Percentiles rank a stretch among this genome's conserved stretches.
Conservation (phyloP, 2,113 vertebrate species). For the Symphodus melops region DNA sequence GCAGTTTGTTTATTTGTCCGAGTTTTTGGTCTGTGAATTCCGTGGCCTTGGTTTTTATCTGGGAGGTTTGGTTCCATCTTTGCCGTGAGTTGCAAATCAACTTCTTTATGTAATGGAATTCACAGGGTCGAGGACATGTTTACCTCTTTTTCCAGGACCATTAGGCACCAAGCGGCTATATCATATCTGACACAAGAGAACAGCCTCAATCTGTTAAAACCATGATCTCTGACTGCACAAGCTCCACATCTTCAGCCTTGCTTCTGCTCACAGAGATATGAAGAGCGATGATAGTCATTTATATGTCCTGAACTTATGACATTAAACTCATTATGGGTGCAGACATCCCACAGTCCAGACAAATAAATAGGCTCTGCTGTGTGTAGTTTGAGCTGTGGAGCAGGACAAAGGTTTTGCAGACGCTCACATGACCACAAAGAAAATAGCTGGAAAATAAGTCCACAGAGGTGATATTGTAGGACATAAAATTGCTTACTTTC, state of each 20-base stretch:
- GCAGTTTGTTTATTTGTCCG: slow-evolving; percentile 57
- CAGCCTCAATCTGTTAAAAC: slow-evolving; percentile 78
- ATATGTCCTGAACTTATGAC: slow-evolving; percentile 66
- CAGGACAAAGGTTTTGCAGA: slow-evolving; percentile 42
- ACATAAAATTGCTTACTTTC: not conserved
- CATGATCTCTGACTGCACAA: slow-evolving; percentile 73
- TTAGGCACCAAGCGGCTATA: slow-evolving; percentile 78
- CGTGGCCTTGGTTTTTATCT: slow-evolving; percentile 55
- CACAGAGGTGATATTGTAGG: slow-evolving; percentile 13
- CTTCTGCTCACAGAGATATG: slow-evolving; percentile 55
- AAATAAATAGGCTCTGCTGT: slow-evolving; percentile 65
- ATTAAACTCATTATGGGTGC: slow-evolving; percentile 68
- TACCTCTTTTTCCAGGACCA: slow-evolving; percentile 80
- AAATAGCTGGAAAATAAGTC: slow-evolving; percentile 33
- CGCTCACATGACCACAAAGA: slow-evolving; percentile 26
- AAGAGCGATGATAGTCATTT: slow-evolving; percentile 65
- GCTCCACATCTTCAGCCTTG: slow-evolving; percentile 60
- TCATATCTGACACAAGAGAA: slow-evolving; percentile 79
- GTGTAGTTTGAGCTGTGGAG: slow-evolving; percentile 49
- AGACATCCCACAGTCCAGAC: slow-evolving; percentile 66
- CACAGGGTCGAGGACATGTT: slow-evolving; percentile 80
- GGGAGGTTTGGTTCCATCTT: slow-evolving; percentile 53
- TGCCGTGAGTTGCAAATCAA: slow-evolving; percentile 71
- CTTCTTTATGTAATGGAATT: slow-evolving; percentile 79
- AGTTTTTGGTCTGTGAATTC: slow-evolving; percentile 19